phyloP scores from a whole-genome alignment of 1,140 invertebrate genomes.

The Telenomus remus region DNA sequence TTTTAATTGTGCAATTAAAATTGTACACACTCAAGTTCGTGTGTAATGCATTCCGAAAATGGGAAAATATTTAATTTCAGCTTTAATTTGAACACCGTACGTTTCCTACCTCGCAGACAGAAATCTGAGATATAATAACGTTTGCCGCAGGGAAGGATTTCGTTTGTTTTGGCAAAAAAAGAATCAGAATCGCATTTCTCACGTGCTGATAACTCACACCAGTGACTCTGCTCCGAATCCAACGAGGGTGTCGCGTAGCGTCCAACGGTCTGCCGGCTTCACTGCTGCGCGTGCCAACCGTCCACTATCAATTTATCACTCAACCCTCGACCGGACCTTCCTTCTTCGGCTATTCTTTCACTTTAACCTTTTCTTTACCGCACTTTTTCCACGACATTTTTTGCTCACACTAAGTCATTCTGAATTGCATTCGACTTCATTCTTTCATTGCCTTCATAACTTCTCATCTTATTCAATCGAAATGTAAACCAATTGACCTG shows the following conservation, averaged over 20 bases:
- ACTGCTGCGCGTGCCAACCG: slow-evolving; percentile 67
- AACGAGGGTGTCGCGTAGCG: slow-evolving; percentile 42
- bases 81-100: slow-evolving; percentile 10
- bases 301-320: slow-evolving; percentile 76
- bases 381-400: too few species aligned
- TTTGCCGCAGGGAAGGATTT: slow-evolving; percentile 16
- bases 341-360: slow-evolving; percentile 55
- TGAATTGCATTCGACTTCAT: slow-evolving; percentile 30
- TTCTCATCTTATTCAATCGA: too few species aligned
- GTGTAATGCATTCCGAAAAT: not conserved
- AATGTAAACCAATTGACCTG: too few species aligned
- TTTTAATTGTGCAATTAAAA: not conserved
- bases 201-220: slow-evolving; percentile 30
- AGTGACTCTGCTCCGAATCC: slow-evolving; percentile 28
- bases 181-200: slow-evolving; percentile 45
- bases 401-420: slow-evolving; percentile 16
- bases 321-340: slow-evolving; percentile 64
- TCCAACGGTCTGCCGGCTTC: slow-evolving; percentile 36
- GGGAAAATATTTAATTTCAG: slow-evolving; percentile 20
- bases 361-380: slow-evolving; percentile 40
- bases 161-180: slow-evolving; percentile 13
- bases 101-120: slow-evolving; percentile 11
- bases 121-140: slow-evolving; percentile 31
- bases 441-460: not conserved
- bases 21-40: not conserved